A percentile compares a stretch with the other conserved stretches of the same genome.
phyloP scores from a whole-genome alignment of 2,888 invertebrate species.

The Orthonychiurus folsomi region DNA sequence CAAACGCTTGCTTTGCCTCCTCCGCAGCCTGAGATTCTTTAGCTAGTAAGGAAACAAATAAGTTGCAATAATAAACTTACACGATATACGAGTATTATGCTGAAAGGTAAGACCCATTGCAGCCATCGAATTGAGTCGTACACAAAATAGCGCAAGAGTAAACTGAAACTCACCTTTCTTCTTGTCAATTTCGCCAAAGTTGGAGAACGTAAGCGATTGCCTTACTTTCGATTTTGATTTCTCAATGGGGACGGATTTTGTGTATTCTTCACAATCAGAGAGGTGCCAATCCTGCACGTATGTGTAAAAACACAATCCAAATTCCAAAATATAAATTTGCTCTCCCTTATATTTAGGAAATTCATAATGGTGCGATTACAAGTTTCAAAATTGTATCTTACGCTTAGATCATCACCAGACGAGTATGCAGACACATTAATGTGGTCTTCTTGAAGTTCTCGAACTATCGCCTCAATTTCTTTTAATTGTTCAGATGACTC shows the following conservation, averaged over 20 bases:
- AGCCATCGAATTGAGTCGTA: not conserved
- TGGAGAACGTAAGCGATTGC: not conserved
- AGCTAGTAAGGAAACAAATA: too few species aligned
- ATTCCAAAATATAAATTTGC: not conserved
- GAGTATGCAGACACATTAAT: constrained; percentile 10
- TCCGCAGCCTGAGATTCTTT: not conserved
- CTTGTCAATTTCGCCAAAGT: not conserved
- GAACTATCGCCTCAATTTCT: constrained; percentile 10
- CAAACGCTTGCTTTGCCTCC: constrained; percentile 7
- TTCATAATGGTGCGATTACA: too few species aligned
- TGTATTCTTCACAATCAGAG: constrained; percentile 5
- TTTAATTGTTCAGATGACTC: constrained; percentile 16
- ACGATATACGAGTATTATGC: too few species aligned
- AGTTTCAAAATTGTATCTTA: too few species aligned
- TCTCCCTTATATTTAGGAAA: too few species aligned
- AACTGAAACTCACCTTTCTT: not conserved
- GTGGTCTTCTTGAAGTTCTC: constrained; percentile 7
- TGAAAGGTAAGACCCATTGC: not conserved
- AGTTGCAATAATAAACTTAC: too few species aligned
- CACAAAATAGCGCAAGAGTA: not conserved
- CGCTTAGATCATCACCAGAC: constrained; percentile 21
- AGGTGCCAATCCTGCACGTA: constrained; percentile 13
- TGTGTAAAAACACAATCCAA: not conserved
- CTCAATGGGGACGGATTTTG: not conserved
- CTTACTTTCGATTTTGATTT: not conserved